phyloP scores from a whole-genome alignment of 2,797 vertebrate species.

The Molossus molossus region DNA sequence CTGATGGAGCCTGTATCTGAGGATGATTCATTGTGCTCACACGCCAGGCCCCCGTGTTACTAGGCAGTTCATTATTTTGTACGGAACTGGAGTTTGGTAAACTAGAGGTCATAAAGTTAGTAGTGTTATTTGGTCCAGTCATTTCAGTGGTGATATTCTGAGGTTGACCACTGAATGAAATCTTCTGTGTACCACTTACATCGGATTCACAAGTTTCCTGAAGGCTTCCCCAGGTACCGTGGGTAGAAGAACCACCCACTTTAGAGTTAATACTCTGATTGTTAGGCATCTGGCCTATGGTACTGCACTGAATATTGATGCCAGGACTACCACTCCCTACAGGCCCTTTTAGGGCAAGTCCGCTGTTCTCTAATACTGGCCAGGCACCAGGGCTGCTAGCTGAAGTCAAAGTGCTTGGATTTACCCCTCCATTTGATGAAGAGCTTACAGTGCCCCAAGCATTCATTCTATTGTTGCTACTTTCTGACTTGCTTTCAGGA shows the following conservation, averaged over 20 bases:
- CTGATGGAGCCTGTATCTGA: conserved; percentile 92
- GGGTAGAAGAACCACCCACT: conserved; percentile 91
- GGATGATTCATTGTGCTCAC: conserved; percentile 94
- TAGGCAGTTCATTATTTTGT: conserved; percentile 94
- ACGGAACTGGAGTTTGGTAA: conserved; percentile 98
- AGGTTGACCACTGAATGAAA: conserved; percentile 97
- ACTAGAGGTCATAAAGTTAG: conserved; percentile 99
- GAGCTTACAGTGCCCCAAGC: conserved; percentile 95
- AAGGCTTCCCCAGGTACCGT: conserved; percentile 95
- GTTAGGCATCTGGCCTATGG: conserved; percentile 93
- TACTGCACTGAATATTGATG: conserved; percentile 95
- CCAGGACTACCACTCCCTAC: conserved; percentile 93
- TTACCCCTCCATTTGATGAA: conserved; percentile 95
- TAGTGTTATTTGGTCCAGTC: conserved; percentile 99
- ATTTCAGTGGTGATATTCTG: conserved; percentile 98
- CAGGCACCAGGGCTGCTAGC: conserved; percentile 98
- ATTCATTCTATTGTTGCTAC: conserved; percentile 93
- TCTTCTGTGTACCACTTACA: conserved; percentile 97
- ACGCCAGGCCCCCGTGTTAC: conserved; percentile 94
- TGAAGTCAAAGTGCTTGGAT: conserved; percentile 98
- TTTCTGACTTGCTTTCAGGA: conserved; percentile 93
- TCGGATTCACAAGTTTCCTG: conserved; percentile 95
- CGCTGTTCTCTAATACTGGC: conserved; percentile 95
- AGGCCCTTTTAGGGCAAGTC: conserved; percentile 94
- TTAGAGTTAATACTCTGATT: conserved; percentile 95